Percentiles rank a stretch among this genome's conserved stretches.
Evolutionary conservation across 2,113 vertebrate genomes (phyloP).

Genomic region (Ptyas mucosa): DNA sequence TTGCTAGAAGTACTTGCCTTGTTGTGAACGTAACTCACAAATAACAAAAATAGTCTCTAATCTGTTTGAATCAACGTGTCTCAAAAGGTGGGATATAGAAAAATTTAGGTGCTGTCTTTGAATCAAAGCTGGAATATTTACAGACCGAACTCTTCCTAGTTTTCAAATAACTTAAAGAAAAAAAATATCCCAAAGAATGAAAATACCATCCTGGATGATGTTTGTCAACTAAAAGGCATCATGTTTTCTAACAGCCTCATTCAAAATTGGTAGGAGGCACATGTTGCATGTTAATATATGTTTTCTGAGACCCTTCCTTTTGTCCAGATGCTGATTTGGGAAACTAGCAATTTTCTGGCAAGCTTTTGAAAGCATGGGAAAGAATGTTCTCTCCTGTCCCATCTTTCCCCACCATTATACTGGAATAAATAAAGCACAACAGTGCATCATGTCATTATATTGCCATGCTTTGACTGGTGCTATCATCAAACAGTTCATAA

Average conservation of each 20-base stretch:
- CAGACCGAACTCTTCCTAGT: background rate
- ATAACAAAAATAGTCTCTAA: background rate
- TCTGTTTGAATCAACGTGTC: background rate
- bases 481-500: conserved; percentile 55
- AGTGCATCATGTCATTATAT: background rate
- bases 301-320: background rate
- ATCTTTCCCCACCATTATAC: conserved; percentile 39
- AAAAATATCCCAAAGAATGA: background rate
- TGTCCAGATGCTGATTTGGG: background rate
- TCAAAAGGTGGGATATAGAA: background rate
- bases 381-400: conserved; percentile 39
- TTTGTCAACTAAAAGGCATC: background rate
- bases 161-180: background rate
- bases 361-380: conserved; percentile 20
- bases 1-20: background rate
- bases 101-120: background rate
- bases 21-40: background rate
- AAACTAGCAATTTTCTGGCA: background rate
- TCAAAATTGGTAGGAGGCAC: background rate
- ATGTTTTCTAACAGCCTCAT: background rate
- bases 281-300: background rate
- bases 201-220: background rate
- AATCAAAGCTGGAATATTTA: background rate
- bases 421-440: conserved; percentile 39
- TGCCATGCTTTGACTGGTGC: conserved; percentile 53